A percentile compares a stretch with the other conserved stretches of the same genome.
These are phyloP conservation scores for Malurus splendens DNA, from an alignment of 2,797 vertebrate species.

Conservation along the genomic window DNA sequence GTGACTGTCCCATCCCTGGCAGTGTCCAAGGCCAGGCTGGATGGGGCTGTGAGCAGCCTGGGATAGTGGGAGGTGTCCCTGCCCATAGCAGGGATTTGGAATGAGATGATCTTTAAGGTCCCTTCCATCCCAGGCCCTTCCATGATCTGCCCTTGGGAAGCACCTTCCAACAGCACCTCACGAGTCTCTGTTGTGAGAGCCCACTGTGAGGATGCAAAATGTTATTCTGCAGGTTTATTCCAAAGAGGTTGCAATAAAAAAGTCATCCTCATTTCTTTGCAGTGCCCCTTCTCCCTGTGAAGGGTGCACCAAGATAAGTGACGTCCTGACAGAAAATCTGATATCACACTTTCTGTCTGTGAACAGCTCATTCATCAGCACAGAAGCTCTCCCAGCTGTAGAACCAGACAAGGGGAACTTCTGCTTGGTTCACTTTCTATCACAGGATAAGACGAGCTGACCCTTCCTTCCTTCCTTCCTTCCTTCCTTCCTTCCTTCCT, in stretches of 20 bases:
- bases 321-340: background rate
- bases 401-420: background rate
- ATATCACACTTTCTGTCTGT: background rate
- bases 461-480: no score
- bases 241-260: background rate
- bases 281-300: background rate
- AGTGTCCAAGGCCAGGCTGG: background rate
- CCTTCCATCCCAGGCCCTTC: background rate
- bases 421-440: background rate
- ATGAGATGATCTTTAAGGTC: background rate
- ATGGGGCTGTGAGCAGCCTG: rapidly evolving
- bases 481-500: no score
- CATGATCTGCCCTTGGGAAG: background rate
- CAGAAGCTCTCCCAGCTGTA: background rate
- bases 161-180: background rate
- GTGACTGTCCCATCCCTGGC: background rate
- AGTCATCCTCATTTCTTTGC: background rate
- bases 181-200: background rate
- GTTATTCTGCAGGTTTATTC: background rate
- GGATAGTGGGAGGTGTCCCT: background rate
- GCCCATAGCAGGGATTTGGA: background rate
- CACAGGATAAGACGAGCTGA: background rate
- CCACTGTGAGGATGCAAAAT: background rate
- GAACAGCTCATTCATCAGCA: background rate
- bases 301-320: background rate